Conservation (phyloP, 2,113 vertebrate species). For the Rhinolophus sinicus region DNA sequence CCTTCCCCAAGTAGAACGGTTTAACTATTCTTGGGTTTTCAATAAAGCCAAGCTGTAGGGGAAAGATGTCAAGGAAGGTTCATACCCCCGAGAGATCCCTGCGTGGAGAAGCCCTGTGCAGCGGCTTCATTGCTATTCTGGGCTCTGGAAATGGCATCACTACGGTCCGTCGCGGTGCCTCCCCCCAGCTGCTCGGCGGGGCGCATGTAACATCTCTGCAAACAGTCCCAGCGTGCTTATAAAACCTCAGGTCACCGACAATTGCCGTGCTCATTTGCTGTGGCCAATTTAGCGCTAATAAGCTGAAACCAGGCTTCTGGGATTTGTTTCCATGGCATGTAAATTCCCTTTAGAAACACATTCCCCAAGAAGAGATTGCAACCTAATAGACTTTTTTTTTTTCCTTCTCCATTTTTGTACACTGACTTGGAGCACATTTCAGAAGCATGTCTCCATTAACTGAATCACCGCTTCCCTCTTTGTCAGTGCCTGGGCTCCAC, state of each 20-base stretch:
- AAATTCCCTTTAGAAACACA: slow-evolving; percentile 82
- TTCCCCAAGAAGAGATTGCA: slow-evolving; percentile 81
- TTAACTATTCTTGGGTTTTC: background rate
- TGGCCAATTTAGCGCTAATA: slow-evolving; percentile 88
- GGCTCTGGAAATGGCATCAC: slow-evolving; percentile 35
- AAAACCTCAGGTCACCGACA: slow-evolving; percentile 86
- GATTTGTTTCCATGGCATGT: slow-evolving; percentile 84
- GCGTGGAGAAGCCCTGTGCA: fast-evolving
- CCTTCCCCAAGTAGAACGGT: background rate
- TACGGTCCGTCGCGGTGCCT: background rate
- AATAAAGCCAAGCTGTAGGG: background rate
- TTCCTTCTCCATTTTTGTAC: slow-evolving; percentile 75
- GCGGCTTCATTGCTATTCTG: background rate
- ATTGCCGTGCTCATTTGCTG: slow-evolving; percentile 84
- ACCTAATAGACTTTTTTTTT: slow-evolving; percentile 74
- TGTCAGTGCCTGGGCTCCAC: background rate
- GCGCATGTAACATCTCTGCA: slow-evolving; percentile 71
- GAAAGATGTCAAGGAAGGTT: background rate
- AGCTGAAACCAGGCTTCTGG: slow-evolving; percentile 86
- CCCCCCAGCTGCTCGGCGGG: slow-evolving; percentile 65
- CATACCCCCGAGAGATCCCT: background rate
- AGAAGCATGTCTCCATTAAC: slow-evolving; percentile 60
- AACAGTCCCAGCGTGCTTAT: slow-evolving; percentile 81
- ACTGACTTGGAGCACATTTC: slow-evolving; percentile 67
- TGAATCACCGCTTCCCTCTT: background rate